A percentile compares a stretch with the other conserved stretches of the same genome.
Evolutionary conservation across 2,797 vertebrate genomes (phyloP).

Genomic region (Danio jaintianensis): DNA sequence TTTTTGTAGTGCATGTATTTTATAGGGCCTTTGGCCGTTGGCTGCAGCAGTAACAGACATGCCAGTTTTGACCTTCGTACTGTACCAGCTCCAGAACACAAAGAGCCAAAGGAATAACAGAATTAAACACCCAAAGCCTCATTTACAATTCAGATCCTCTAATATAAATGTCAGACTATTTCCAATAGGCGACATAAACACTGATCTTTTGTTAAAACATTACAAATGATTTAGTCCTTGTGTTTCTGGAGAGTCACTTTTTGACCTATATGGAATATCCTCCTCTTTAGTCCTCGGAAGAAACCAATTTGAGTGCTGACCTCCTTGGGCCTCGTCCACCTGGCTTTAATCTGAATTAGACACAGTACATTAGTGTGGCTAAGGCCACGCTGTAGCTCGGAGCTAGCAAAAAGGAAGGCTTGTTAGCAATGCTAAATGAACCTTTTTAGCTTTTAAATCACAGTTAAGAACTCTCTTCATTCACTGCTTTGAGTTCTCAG

Average conservation of each 20-base stretch:
- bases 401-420: conserved; percentile 40
- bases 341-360: conserved; percentile 61
- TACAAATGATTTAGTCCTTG: conserved; percentile 33
- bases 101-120: neutral
- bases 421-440: conserved; percentile 58
- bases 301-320: conserved; percentile 47
- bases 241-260: conserved; percentile 47
- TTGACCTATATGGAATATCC: conserved; percentile 59
- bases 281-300: conserved; percentile 38
- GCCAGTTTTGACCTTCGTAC: conserved; percentile 38
- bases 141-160: neutral
- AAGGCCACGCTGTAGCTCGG: conserved; percentile 41
- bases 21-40: conserved; percentile 21
- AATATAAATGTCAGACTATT: conserved; percentile 6
- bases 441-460: conserved; percentile 51
- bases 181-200: conserved; percentile 23
- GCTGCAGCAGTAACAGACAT: conserved; percentile 28
- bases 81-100: conserved; percentile 23
- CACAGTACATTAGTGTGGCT: conserved; percentile 46
- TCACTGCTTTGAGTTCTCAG: conserved; percentile 34
- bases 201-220: conserved; percentile 33
- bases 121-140: conserved; percentile 16
- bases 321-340: conserved; percentile 43
- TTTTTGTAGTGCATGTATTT: neutral
- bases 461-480: conserved; percentile 22